Conservation (phyloP, 2,113 vertebrate genomes). For the Protobothrops mucrosquamatus region DNA sequence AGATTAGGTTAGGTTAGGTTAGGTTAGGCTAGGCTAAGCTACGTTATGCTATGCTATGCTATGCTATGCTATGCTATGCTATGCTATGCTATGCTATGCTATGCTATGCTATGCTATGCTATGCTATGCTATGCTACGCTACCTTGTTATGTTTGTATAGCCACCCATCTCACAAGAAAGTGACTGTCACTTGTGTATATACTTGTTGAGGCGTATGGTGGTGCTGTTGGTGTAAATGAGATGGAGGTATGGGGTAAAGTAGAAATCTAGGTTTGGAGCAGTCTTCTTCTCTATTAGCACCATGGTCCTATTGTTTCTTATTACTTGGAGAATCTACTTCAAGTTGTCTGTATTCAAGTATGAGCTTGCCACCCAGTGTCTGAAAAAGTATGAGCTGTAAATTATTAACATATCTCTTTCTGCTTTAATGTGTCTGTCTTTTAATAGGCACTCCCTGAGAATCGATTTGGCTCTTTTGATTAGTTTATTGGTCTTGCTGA, state of each 20-base stretch:
- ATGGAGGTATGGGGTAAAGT: background rate
- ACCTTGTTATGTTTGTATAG: background rate
- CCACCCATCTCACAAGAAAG: too few species aligned
- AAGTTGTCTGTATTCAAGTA: background rate
- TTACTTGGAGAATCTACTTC: background rate
- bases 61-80: background rate
- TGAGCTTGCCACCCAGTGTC: background rate
- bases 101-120: background rate
- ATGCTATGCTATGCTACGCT: background rate
- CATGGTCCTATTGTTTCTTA: background rate
- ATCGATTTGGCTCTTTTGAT: background rate
- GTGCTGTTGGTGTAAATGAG: background rate
- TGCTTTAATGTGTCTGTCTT: background rate
- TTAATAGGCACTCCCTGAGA: background rate
- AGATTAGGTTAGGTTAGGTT: too few species aligned
- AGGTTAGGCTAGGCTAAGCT: too few species aligned
- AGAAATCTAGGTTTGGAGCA: background rate
- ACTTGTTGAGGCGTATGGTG: background rate
- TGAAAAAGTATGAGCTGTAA: background rate
- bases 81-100: rapidly evolving
- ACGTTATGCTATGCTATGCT: rapidly evolving
- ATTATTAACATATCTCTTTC: background rate
- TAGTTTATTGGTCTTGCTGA: background rate
- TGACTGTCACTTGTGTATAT: background rate
- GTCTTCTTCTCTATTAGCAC: background rate